Conservation (phyloP, 2,113 vertebrate species). For the Jacana jacana region DNA sequence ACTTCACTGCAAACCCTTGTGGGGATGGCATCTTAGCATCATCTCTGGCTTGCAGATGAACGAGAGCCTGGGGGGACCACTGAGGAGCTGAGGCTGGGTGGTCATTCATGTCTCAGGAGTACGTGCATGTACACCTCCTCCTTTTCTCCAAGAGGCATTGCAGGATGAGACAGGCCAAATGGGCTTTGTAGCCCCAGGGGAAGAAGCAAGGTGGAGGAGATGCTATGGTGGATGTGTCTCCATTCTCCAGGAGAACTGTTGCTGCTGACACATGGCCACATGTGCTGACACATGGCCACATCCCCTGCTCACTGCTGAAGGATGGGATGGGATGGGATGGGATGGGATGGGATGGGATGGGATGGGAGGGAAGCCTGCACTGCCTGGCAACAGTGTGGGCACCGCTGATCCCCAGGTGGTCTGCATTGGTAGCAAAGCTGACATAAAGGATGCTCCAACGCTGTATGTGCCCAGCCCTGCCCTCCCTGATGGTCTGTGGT, state of each 20-base stretch:
- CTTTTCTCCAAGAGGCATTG: not conserved
- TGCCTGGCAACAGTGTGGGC: not conserved
- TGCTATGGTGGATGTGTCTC: not conserved
- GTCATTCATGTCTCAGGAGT: not conserved
- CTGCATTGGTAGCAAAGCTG: not conserved
- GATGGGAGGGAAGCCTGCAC: not conserved
- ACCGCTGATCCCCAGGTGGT: not conserved
- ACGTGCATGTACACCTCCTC: fast-evolving
- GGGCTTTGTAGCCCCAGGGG: not conserved
- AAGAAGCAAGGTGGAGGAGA: not conserved
- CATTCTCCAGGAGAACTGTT: not conserved
- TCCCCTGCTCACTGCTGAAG: not conserved
- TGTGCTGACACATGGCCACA: not conserved
- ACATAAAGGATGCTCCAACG: fast-evolving
- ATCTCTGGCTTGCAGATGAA: not conserved
- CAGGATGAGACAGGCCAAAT: not conserved
- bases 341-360: too few species aligned
- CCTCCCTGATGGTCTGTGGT: not conserved
- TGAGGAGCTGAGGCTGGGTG: not conserved
- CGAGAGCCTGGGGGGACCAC: fast-evolving
- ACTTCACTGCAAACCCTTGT: not conserved
- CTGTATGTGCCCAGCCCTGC: fast-evolving
- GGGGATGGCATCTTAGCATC: not conserved
- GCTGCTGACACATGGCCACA: not conserved
- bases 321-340: not conserved